Evolutionary conservation across 2,888 invertebrate genomes (phyloP).

Genomic region (Rhagium mordax): DNA sequence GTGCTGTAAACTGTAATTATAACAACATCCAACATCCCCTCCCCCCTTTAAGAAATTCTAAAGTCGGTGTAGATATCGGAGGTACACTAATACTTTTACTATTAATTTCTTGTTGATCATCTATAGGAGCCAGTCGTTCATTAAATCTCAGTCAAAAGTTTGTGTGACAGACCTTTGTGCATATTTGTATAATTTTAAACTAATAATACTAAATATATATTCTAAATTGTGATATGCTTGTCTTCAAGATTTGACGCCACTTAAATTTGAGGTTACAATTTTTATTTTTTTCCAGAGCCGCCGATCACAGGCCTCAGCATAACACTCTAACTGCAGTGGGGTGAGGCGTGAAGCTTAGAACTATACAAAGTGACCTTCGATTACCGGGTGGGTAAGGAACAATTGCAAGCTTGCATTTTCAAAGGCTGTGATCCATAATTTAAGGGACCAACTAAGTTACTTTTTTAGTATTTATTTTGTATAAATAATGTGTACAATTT

Average conservation of each 20-base stretch:
- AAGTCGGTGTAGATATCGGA: too few relatives aligned
- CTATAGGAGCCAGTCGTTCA: too few relatives aligned
- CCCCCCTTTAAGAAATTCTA: too few relatives aligned
- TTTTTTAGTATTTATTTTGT: conserved; percentile 31
- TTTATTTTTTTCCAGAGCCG: conserved; percentile 67
- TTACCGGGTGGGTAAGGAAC: conserved; percentile 38
- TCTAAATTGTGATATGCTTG: too few relatives aligned
- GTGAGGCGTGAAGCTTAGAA: conserved; percentile 52
- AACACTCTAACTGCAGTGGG: conserved; percentile 74
- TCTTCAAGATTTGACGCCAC: not conserved
- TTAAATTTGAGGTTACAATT: not conserved
- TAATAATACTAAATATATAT: too few relatives aligned
- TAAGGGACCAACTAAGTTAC: conserved; percentile 66
- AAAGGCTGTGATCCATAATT: conserved; percentile 68
- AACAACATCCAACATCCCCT: too few relatives aligned
- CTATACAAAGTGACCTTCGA: conserved; percentile 52
- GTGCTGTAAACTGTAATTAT: too few relatives aligned
- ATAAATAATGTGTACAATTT: conserved; percentile 19
- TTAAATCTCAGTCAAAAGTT: too few relatives aligned
- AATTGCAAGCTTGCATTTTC: conserved; percentile 64
- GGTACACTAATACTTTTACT: too few relatives aligned
- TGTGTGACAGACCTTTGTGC: not conserved
- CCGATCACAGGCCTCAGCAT: conserved; percentile 76
- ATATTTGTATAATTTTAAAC: not conserved
- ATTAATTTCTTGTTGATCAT: too few relatives aligned